phyloP scores from a whole-genome alignment of 1,140 invertebrate species.

The Nephotettix cincticeps region DNA sequence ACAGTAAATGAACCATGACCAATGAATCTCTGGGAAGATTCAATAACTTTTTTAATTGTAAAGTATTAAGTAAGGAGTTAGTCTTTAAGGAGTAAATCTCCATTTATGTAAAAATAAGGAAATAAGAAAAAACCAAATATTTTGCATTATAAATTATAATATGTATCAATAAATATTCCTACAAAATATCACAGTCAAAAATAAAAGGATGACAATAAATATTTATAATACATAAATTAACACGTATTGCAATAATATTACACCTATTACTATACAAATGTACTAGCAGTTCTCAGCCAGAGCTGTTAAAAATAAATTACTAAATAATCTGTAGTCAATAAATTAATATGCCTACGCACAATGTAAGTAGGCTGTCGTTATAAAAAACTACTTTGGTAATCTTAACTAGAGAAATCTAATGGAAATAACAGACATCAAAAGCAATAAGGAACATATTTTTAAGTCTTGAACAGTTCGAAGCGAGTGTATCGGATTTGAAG shows the following conservation, averaged over 20 bases:
- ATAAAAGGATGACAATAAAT: slow-evolving; percentile 22
- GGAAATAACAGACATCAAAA: slow-evolving; percentile 12
- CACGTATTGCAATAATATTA: slow-evolving; percentile 6
- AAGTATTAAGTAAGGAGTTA: too few relatives aligned
- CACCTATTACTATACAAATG: not conserved
- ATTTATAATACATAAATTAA: slow-evolving; percentile 12
- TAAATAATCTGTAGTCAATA: not conserved
- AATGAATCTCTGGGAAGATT: too few relatives aligned
- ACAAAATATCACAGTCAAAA: slow-evolving; percentile 25
- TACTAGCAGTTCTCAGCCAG: not conserved
- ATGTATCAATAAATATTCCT: slow-evolving; percentile 23
- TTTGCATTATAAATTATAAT: slow-evolving; percentile 14
- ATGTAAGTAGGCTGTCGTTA: not conserved
- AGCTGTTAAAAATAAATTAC: slow-evolving; percentile 5
- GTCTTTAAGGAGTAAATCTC: too few relatives aligned
- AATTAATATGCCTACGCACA: not conserved
- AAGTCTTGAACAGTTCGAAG: not conserved
- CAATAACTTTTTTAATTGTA: too few relatives aligned
- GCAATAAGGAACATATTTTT: slow-evolving; percentile 6
- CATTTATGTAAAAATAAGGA: too few relatives aligned
- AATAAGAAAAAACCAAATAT: too few relatives aligned
- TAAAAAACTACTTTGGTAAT: slow-evolving; percentile 9
- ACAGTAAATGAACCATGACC: too few relatives aligned
- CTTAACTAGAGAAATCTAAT: not conserved
- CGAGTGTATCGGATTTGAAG: not conserved